Evolutionary conservation across 37 sponge, comb jelly and placozoan species (phyloP).

Genomic region (Beroe forskalii): DNA sequence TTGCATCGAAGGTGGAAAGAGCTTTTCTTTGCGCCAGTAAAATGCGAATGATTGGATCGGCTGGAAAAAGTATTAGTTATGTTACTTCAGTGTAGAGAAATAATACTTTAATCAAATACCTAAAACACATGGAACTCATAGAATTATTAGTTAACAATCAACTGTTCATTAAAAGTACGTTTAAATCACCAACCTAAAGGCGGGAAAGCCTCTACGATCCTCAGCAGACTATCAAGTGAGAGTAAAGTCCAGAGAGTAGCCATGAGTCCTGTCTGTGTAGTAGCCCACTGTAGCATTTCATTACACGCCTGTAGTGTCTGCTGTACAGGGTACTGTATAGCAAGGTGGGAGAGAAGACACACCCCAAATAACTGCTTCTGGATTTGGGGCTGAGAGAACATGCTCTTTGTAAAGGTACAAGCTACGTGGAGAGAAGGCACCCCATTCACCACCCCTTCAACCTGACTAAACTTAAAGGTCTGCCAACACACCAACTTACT

Average conservation of each 20-base stretch:
- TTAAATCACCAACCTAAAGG: slow-evolving; percentile 22
- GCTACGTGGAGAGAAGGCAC: slow-evolving; percentile 63
- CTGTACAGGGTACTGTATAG: slow-evolving; percentile 57
- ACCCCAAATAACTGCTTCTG: slow-evolving; percentile 53
- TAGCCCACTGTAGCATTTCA: slow-evolving; percentile 38
- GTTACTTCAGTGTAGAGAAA: too few relatives aligned
- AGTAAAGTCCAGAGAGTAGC: slow-evolving; percentile 14
- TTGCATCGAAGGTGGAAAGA: not conserved
- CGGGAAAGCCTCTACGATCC: slow-evolving; percentile 32
- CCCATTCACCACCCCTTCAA: slow-evolving; percentile 48
- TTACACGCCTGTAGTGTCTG: slow-evolving; percentile 55
- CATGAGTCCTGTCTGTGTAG: not conserved
- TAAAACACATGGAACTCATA: too few relatives aligned
- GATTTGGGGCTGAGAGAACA: slow-evolving; percentile 3
- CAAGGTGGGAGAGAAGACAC: slow-evolving; percentile 38
- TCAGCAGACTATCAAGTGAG: not conserved
- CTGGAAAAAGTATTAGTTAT: not conserved
- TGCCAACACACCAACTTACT: slow-evolving; percentile 65
- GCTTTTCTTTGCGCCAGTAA: not conserved
- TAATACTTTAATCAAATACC: too few relatives aligned
- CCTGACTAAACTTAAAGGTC: slow-evolving; percentile 3
- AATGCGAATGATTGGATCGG: slow-evolving; percentile 20
- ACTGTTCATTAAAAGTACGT: too few relatives aligned
- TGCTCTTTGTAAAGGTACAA: not conserved
- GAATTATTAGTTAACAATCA: not conserved